phyloP scores from a whole-genome alignment of 2,797 vertebrate species.

The Cottoperca gobio region DNA sequence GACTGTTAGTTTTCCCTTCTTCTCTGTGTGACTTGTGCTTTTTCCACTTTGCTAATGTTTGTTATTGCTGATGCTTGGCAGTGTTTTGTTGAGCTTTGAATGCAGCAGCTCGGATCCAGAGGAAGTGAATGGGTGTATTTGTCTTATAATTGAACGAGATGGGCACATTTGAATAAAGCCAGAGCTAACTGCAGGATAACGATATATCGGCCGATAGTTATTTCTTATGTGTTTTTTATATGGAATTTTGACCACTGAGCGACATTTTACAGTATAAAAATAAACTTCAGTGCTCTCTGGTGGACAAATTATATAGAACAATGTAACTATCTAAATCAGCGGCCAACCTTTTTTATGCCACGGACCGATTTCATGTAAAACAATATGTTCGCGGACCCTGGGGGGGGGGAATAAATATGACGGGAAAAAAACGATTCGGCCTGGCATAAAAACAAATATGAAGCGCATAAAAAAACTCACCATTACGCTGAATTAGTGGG shows the following conservation, averaged over 20 bases:
- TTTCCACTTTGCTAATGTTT: slow-evolving; percentile 49
- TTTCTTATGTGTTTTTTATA: neutral
- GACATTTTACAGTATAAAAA: neutral
- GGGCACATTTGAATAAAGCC: slow-evolving; percentile 83
- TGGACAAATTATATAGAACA: neutral
- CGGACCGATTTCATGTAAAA: too few species aligned
- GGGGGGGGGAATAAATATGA: too few species aligned
- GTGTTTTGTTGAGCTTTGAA: slow-evolving; percentile 47
- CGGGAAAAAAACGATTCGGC: too few species aligned
- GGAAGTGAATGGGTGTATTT: slow-evolving; percentile 68
- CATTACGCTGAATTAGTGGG: too few species aligned
- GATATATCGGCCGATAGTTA: neutral
- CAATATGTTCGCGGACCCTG: too few species aligned
- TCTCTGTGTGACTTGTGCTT: slow-evolving; percentile 28
- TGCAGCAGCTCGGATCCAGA: slow-evolving; percentile 24
- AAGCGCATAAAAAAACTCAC: too few species aligned
- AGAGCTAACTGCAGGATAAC: slow-evolving; percentile 72
- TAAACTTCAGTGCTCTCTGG: neutral
- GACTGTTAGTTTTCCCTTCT: slow-evolving; percentile 48
- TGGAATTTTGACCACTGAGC: neutral
- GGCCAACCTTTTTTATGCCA: too few species aligned
- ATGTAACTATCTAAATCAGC: neutral
- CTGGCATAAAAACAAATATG: too few species aligned
- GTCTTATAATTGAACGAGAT: slow-evolving; percentile 86
- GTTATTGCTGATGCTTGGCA: slow-evolving; percentile 16